Evolutionary conservation across 2,888 invertebrate genomes (phyloP).

Genomic region (Myopa tessellatipennis): DNA sequence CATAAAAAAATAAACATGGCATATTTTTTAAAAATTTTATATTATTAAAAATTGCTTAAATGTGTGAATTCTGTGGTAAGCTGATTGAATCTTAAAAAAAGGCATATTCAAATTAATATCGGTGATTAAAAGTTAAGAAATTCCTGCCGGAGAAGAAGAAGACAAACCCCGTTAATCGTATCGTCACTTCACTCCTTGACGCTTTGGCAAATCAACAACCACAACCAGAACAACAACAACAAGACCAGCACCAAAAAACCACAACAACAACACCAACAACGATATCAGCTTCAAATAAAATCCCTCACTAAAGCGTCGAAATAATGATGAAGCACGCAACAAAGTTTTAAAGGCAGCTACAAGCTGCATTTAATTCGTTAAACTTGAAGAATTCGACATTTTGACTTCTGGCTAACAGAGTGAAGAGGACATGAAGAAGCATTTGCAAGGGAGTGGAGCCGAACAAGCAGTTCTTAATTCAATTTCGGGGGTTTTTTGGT

Average conservation of each 20-base stretch:
- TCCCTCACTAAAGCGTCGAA: slow-evolving; percentile 47
- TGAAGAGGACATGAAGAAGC: not conserved
- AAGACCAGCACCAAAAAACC: not conserved
- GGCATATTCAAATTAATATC: not conserved
- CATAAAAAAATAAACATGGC: too few species aligned
- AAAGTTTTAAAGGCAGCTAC: slow-evolving; percentile 50
- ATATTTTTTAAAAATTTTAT: not conserved
- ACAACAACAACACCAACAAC: not conserved
- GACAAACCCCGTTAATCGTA: not conserved
- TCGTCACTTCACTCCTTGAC: not conserved
- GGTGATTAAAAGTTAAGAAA: too few species aligned
- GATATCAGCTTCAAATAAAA: not conserved
- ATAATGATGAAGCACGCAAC: slow-evolving; percentile 52
- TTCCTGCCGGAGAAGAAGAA: too few species aligned
- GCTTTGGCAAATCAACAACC: not conserved
- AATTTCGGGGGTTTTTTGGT: not conserved
- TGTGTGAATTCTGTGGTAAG: not conserved
- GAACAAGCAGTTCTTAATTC: not conserved
- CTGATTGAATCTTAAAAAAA: not conserved
- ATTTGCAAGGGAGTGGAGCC: not conserved
- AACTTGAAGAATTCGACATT: slow-evolving; percentile 39
- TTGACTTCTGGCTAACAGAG: slow-evolving; percentile 35
- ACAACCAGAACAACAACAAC: not conserved
- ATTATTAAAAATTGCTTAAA: too few species aligned
- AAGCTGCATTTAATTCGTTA: slow-evolving; percentile 48